Evolutionary conservation across 2,797 vertebrate genomes (phyloP), one percentile per base, ranked within the genome.

Genomic region (Calcarius lapponicus): DNA sequence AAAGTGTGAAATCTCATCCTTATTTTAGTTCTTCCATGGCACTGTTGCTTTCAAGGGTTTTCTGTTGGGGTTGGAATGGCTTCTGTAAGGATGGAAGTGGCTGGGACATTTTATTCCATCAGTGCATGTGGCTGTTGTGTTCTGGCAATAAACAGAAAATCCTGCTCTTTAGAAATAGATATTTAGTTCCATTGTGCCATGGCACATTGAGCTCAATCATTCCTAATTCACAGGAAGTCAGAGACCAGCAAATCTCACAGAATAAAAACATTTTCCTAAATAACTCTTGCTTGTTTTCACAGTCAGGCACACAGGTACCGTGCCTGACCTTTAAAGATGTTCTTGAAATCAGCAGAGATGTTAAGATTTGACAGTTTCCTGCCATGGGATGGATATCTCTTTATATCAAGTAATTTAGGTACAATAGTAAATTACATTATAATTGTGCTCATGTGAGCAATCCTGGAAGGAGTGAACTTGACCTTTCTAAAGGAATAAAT

Each of bases 301-400:
- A 36, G 57, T 36, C 18, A 36, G 54, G 31, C 15, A 20, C 24
- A 4, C 6, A n/a, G 47, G n/a, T 45, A 48, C 17, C 0, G 0
- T 45, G 20, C 12, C 9, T 78, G 82, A 51, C 50, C 38, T 69
- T 78, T 73, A 54, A 53, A 62, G n/a, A 75, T 60, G 11, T 54
- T 18, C 40, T 34, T 43, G 22, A 32, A 17, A 31, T 62, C 32
- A 51, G 26, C n/a, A 11, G 25, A 51, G 42, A 24, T 40, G 38
- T 58, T 31, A 32, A 40, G 28, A 34, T 65, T 80, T 80, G 38
- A 36, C 5, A 4, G 15, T 42, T 90, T 48, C 29, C 7, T 3
- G 2, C 38, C 28, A 5, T 3, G 70, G 54, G 25, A 61, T 50
- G 38, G 34, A 34, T 57, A 10, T 14, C 14, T 50, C 19, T 82